These are phyloP conservation scores for Drepanosiphum platanoidis DNA, from an alignment of 2,888 invertebrate species.

Conservation along the genomic window DNA sequence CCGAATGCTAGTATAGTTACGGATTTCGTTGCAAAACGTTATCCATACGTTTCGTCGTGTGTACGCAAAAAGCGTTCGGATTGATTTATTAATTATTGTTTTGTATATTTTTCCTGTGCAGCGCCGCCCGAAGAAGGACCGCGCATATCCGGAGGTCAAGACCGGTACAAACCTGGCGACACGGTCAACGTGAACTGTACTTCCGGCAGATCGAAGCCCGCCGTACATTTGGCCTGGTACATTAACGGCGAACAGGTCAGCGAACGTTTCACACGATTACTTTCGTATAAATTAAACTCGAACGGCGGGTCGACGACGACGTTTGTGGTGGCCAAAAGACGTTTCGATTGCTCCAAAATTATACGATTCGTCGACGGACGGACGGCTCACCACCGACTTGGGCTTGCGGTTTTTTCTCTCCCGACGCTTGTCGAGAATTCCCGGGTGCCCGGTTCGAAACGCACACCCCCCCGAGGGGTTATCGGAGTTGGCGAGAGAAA, in stretches of 20 bases:
- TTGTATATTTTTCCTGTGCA: constrained; percentile 67
- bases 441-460: neutral
- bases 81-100: neutral
- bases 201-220: constrained; percentile 83
- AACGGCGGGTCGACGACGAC: neutral
- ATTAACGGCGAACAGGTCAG: constrained; percentile 81
- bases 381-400: too few relatives aligned
- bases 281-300: neutral
- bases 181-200: constrained; percentile 86
- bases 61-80: too few relatives aligned
- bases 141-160: constrained; percentile 81
- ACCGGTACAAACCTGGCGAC: constrained; percentile 85
- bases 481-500: too few relatives aligned
- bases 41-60: too few relatives aligned
- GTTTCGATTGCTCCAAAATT: neutral
- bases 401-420: too few relatives aligned
- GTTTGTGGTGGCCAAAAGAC: too few relatives aligned
- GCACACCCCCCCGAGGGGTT: neutral
- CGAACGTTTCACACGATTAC: neutral
- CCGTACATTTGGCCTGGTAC: constrained; percentile 85
- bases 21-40: too few relatives aligned
- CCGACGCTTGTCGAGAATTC: too few relatives aligned
- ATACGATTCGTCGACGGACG: neutral
- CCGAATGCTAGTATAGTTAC: too few relatives aligned
- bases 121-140: constrained; percentile 84